Conservation (phyloP, 2,113 vertebrate species). For the Sapayoa aenigma region DNA sequence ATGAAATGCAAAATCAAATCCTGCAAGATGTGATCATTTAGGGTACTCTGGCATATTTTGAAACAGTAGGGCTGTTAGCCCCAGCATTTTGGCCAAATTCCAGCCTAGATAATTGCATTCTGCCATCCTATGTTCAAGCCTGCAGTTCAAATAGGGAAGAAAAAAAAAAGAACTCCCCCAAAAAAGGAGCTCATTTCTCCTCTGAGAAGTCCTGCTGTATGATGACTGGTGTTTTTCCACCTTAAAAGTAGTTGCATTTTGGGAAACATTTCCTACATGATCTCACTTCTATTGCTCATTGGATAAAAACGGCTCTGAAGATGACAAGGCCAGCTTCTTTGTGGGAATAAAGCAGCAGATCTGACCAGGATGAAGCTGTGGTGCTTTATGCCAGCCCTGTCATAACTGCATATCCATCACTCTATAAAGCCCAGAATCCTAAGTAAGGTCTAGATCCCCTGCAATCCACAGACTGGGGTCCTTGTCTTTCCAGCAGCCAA, state of each 20-base stretch:
- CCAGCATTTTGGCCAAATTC: constrained; percentile 63
- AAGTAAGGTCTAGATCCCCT: not conserved
- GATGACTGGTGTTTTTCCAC: not conserved
- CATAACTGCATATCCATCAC: not conserved
- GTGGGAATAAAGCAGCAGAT: not conserved
- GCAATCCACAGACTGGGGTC: not conserved
- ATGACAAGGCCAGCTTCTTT: not conserved
- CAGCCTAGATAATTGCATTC: constrained; percentile 68
- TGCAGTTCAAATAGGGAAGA: constrained; percentile 8
- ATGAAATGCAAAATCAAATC: constrained; percentile 54
- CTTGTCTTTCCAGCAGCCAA: not conserved
- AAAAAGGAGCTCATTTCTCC: not conserved
- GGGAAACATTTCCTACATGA: not conserved
- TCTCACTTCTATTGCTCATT: not conserved
- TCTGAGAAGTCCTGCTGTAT: not conserved
- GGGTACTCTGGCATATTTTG: constrained; percentile 68
- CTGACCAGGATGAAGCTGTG: not conserved
- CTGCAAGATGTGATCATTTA: constrained; percentile 68
- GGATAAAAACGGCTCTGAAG: not conserved
- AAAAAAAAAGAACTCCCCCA: rapidly evolving
- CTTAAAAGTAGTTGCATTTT: not conserved
- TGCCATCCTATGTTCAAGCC: constrained; percentile 56
- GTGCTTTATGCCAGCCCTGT: not conserved
- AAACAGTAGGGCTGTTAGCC: constrained; percentile 68
- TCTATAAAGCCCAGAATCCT: not conserved